Percentiles rank a stretch among this genome's conserved stretches.
These are phyloP conservation scores for Pristionchus maxplancki DNA, from an alignment of 2,888 invertebrate species.

Conservation along the genomic window DNA sequence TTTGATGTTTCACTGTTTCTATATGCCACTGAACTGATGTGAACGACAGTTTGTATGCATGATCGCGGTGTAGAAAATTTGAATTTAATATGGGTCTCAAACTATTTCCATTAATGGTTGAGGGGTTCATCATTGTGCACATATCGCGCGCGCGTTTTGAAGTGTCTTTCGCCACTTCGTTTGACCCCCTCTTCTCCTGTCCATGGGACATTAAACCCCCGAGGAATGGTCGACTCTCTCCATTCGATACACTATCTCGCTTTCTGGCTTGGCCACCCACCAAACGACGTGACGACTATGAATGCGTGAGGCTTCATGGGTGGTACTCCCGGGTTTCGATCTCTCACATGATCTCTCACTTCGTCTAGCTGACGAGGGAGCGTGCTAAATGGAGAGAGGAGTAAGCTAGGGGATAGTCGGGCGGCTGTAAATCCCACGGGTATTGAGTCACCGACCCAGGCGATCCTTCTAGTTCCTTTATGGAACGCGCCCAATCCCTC, in stretches of 20 bases:
- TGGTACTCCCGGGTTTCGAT: neutral
- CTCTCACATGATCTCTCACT: neutral
- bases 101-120: too few species aligned
- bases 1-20: neutral
- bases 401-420: neutral
- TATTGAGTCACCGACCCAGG: neutral
- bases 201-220: neutral
- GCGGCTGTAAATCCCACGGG: constrained; percentile 37
- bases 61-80: too few species aligned
- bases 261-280: neutral
- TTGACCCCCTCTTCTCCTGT: neutral
- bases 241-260: neutral
- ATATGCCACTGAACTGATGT: too few species aligned
- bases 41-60: too few species aligned
- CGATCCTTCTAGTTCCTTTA: neutral
- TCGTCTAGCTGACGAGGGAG: too few species aligned
- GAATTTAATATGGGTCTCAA: too few species aligned
- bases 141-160: neutral
- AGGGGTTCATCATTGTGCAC: neutral
- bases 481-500: neutral
- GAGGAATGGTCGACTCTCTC: neutral
- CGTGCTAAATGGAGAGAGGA: too few species aligned
- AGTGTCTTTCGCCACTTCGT: neutral
- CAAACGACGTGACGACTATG: neutral
- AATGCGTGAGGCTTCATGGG: neutral